A percentile compares a stretch with the other conserved stretches of the same genome.
phyloP scores from a whole-genome alignment of 2,797 vertebrate species.

The Lemur catta region DNA sequence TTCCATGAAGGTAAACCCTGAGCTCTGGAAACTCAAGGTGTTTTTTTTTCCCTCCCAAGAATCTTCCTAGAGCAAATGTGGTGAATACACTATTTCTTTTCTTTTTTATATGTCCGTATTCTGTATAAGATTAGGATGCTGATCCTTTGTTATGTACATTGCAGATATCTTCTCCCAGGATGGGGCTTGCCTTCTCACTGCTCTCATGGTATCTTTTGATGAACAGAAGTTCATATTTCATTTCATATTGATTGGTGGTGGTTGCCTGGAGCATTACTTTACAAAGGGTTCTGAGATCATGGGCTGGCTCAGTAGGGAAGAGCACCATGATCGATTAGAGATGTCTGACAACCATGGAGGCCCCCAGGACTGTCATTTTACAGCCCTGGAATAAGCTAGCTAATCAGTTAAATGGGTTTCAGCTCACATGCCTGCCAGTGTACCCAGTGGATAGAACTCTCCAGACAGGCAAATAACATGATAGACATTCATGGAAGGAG shows the following conservation, averaged over 20 bases:
- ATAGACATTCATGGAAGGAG: not conserved
- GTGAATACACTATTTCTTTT: not conserved
- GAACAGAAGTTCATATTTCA: not conserved
- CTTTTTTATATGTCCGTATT: not conserved
- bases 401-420: not conserved
- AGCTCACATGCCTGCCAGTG: not conserved
- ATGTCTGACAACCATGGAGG: not conserved
- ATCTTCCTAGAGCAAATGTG: not conserved
- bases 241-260: not conserved
- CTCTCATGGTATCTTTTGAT: not conserved
- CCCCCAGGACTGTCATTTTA: not conserved
- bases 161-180: not conserved
- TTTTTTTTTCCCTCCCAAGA: too few relatives aligned
- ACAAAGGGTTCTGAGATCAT: not conserved
- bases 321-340: not conserved
- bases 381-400: not conserved
- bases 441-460: not conserved
- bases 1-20: not conserved
- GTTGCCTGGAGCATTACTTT: not conserved
- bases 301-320: not conserved
- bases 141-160: not conserved
- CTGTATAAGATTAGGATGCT: not conserved
- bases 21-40: not conserved
- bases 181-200: not conserved
- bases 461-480: not conserved